These are phyloP conservation scores for Nephrocerus scutellatus DNA, from an alignment of 2,888 invertebrate genomes.

Conservation along the genomic window DNA sequence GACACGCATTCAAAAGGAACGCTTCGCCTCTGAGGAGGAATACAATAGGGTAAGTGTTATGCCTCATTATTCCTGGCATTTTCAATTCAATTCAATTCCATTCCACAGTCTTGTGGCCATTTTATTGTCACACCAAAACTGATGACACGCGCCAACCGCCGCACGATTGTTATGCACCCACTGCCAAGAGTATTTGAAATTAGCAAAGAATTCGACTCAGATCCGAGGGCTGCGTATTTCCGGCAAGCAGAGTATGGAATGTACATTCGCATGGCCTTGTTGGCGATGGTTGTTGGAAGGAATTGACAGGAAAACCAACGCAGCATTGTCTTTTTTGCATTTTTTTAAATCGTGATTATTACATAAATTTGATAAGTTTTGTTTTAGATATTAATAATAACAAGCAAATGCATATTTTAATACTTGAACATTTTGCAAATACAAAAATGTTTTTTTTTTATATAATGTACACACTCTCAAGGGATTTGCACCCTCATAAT, in stretches of 20 bases:
- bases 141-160: slow-evolving; percentile 88
- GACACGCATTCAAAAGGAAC: slow-evolving; percentile 94
- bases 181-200: slow-evolving; percentile 93
- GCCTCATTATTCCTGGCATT: neutral
- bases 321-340: too few species aligned
- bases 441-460: too few species aligned
- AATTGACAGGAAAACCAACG: too few species aligned
- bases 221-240: slow-evolving; percentile 97
- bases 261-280: slow-evolving; percentile 95
- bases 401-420: too few species aligned
- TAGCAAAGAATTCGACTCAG: slow-evolving; percentile 88
- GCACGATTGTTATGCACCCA: slow-evolving; percentile 97
- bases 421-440: too few species aligned
- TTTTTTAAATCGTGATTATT: too few species aligned
- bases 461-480: too few species aligned
- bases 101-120: slow-evolving; percentile 70
- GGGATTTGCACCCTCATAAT: too few species aligned
- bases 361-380: too few species aligned
- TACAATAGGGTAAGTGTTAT: slow-evolving; percentile 66
- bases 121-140: slow-evolving; percentile 89
- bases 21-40: slow-evolving; percentile 75
- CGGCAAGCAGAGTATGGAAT: slow-evolving; percentile 96
- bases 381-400: too few species aligned
- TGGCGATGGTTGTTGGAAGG: slow-evolving; percentile 78
- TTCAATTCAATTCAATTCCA: slow-evolving; percentile 10